Evolutionary conservation across 2,113 vertebrate species (phyloP).

Genomic region (Dasyornis broadbenti): DNA sequence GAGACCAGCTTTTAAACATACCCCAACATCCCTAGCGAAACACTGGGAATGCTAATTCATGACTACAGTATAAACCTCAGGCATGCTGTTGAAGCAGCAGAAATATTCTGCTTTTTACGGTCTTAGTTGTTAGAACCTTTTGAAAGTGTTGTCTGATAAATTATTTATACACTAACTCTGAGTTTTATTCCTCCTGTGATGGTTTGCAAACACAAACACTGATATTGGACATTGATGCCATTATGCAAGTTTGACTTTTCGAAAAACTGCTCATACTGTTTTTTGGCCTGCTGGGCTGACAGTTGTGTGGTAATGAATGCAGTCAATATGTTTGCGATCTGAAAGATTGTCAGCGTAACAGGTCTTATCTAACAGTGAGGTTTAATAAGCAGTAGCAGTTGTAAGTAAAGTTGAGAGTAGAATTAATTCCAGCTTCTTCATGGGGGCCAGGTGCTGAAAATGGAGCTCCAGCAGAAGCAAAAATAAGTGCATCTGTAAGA

Average conservation of each 20-base stretch:
- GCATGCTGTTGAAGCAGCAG: background rate
- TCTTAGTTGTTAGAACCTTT: background rate
- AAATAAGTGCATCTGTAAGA: background rate
- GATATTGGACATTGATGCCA: background rate
- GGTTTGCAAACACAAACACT: background rate
- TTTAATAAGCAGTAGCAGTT: constrained; percentile 9
- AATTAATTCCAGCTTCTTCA: background rate
- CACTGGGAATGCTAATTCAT: background rate
- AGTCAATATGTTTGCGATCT: background rate
- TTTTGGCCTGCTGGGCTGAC: background rate
- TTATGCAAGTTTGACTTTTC: constrained; percentile 15
- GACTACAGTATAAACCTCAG: background rate
- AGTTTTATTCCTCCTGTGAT: background rate
- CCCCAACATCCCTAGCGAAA: background rate
- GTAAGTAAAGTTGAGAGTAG: background rate
- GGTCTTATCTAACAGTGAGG: background rate
- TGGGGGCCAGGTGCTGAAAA: background rate
- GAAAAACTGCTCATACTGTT: background rate
- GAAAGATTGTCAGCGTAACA: background rate
- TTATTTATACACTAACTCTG: background rate
- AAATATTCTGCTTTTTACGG: background rate
- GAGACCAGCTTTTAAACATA: background rate
- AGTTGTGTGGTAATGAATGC: background rate
- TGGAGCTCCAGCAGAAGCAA: background rate
- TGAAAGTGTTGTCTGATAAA: constrained; percentile 13